Base-by-base conservation (phyloP, 2,888 invertebrate species). In the Chloroclystis v-ata region DNA sequence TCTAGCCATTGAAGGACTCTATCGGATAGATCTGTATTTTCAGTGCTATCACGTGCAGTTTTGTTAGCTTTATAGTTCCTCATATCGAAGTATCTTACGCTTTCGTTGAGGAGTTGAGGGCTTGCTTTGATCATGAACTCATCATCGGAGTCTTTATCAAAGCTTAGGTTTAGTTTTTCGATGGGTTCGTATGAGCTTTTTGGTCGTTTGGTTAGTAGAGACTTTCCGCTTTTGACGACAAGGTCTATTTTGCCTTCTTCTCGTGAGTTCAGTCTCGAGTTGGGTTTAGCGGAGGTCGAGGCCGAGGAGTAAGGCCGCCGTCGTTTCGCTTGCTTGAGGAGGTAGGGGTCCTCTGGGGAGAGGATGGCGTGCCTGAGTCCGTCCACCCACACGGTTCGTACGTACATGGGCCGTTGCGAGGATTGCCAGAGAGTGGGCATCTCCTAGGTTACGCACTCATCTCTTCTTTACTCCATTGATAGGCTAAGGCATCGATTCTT, bases 1-100 rank as follows among this genome's bases (percentile, higher is more conserved):
- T 95, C 94, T 56, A 95, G 67, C 95, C 95, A 95, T 61, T 94
- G 92, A 2, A 95, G 76, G 0, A 95, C 95, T 43, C 94, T 87
- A 50, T 95, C 94, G 0, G 94, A 89, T 12, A 89, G 60, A n/a
- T 85, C 86, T 0, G 75, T 83, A 52, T 73, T 79, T 38, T 80
- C 80, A 47, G 76, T 75, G 0, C 58, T 61, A 1, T 86, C 85
- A 1, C 83, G 69, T 5, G 76, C 67, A 0, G 86, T 84, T 52
- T 84, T 72, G 52, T 83, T 84, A n/a, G 67, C 69, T 57, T 72
- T 75, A 16, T 77, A 60, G 38, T 74, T 69, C 57, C 67, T 82
- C 86, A 85, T 87, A 38, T 75, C 75, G 42, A 61, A 59, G 37
- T 73, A 67, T 24, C 70, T 57, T 25, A 67, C 67, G 30, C 61